Base-by-base conservation (phyloP, 2,797 vertebrate genomes). In the Micrastur ruficollis region DNA sequence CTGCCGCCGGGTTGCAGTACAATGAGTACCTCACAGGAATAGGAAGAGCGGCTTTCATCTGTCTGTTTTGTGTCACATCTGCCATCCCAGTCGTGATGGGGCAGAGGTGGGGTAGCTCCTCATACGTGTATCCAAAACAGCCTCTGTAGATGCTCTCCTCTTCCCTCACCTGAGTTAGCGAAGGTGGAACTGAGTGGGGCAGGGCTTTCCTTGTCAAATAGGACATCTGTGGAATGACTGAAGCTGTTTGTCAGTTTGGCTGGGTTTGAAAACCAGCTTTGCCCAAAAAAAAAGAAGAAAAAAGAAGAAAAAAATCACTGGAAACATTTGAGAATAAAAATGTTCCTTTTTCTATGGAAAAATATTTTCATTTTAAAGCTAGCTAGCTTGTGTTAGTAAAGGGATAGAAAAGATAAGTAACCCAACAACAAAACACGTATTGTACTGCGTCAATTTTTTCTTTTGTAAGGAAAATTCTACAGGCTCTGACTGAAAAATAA, bases 21-120 rank as follows among this genome's bases (percentile, higher is more conserved):
- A 5, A 22, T 44, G 49, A 32, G 47, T 72, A 17, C 46, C n/a
- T 71, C 53, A 52, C 17, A 38, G 62, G 17, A 52, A 13, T 6
- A 71, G 17, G 40, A 85, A 71, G 40, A 93, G 12, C 46, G 22
- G 21, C 29, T 81, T 80, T 53, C 15, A 22, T 36, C 34, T 67
- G 3, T 46, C 38, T 74, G 6, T 23, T 91, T 81, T 86, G 26
- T 65, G 42, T 81, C 25, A 66, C 13, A 6, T 55, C 55, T 7
- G 4, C 46, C 56, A 49, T 14, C 11, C 2, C 1, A 13, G 55
- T 12, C 0, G 0, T 49, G 53, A 42, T 44, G 34, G 31, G 32
- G 42, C 50, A 86, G n/a, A 40, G 14, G 2, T 52, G 17, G 26
- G 26, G 15, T 65, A 70, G 14, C 32, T 71, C 36, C 42, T 80